Percentiles rank a stretch among this genome's conserved stretches.
These are phyloP conservation scores for Bhutanitis thaidina DNA, from an alignment of 2,888 invertebrate species.

Conservation along the genomic window DNA sequence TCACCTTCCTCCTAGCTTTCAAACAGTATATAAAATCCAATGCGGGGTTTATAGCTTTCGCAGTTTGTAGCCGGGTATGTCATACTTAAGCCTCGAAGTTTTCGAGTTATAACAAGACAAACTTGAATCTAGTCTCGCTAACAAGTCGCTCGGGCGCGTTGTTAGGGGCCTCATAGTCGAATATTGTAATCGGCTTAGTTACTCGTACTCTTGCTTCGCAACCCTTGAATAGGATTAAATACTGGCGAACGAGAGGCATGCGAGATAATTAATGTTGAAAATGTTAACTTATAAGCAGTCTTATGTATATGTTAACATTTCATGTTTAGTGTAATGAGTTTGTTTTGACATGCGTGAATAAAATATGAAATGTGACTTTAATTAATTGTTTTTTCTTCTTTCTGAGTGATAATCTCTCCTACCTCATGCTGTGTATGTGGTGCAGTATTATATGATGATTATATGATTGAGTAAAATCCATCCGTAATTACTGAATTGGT, in stretches of 20 bases:
- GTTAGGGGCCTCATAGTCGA: conserved; percentile 40
- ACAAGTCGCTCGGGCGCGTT: conserved; percentile 44
- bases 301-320: conserved; percentile 5
- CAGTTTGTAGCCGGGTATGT: conserved; percentile 37
- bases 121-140: conserved; percentile 50
- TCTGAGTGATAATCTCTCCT: too few species aligned
- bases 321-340: background rate
- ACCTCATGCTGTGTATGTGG: too few species aligned
- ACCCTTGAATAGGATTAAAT: conserved; percentile 43
- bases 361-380: too few species aligned
- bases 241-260: conserved; percentile 29
- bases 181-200: conserved; percentile 62
- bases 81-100: conserved; percentile 32
- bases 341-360: background rate
- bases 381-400: too few species aligned
- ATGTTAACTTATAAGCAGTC: conserved; percentile 22
- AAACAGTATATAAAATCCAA: conserved; percentile 28
- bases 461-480: too few species aligned
- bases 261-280: conserved; percentile 34
- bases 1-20: conserved; percentile 17
- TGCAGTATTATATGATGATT: too few species aligned
- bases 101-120: conserved; percentile 58
- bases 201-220: conserved; percentile 34
- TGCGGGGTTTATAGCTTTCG: conserved; percentile 30
- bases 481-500: too few species aligned